phyloP scores from a whole-genome alignment of 2,797 vertebrate genomes.

The Pipistrellus pygmaeus region DNA sequence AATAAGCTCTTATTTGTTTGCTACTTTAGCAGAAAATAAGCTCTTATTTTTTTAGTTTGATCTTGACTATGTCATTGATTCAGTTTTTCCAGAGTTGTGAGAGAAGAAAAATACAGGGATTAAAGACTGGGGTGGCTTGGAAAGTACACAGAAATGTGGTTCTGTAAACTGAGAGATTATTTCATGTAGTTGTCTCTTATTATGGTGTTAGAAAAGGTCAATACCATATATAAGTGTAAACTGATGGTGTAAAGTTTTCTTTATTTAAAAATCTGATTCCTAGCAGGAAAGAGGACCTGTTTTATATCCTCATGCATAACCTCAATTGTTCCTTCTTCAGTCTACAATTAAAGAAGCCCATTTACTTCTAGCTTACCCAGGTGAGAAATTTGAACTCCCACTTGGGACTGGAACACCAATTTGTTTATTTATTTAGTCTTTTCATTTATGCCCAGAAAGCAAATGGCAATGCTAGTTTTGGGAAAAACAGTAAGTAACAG shows the following conservation, averaged over 20 bases:
- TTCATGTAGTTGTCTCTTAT: conserved; percentile 55
- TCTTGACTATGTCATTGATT: conserved; percentile 11
- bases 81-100: conserved; percentile 23
- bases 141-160: conserved; percentile 45
- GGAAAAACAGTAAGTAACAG: background rate
- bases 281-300: background rate
- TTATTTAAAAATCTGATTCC: conserved; percentile 51
- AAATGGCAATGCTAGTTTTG: background rate
- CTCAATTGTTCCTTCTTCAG: background rate
- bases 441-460: background rate
- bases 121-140: background rate
- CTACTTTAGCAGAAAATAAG: background rate
- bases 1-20: background rate
- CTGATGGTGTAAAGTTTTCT: conserved; percentile 34
- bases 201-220: conserved; percentile 49
- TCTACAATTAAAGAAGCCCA: background rate
- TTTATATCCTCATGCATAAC: background rate
- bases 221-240: conserved; percentile 22
- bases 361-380: conserved; percentile 37
- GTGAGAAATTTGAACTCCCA: conserved; percentile 22
- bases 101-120: background rate
- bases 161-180: conserved; percentile 51
- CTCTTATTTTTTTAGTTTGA: conserved; percentile 15
- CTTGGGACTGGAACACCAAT: background rate
- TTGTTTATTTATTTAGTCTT: background rate